Evolutionary conservation across 2,113 vertebrate genomes (phyloP).

Genomic region (Indicator maculatus): DNA sequence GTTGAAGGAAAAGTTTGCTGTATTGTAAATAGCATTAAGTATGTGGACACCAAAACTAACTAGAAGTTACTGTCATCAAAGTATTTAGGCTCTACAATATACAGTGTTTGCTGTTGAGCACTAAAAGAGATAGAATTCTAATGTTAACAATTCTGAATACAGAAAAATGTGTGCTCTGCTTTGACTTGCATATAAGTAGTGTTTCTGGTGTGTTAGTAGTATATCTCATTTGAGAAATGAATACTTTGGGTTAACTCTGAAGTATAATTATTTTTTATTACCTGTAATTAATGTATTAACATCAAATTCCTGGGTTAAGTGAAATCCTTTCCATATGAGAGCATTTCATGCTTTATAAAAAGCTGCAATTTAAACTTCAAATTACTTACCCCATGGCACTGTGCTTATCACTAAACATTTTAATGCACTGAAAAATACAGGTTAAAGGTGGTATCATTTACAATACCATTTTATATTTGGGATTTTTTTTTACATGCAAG

Average conservation of each 20-base stretch:
- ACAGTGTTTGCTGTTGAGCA: constrained; percentile 52
- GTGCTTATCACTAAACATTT: constrained; percentile 55
- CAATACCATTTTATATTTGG: constrained; percentile 63
- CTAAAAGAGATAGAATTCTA: constrained; percentile 46
- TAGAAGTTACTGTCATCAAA: constrained; percentile 57
- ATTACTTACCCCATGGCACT: constrained; percentile 52
- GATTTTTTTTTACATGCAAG: constrained; percentile 56
- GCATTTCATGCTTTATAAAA: constrained; percentile 41
- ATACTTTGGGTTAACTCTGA: constrained; percentile 43
- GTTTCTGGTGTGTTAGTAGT: constrained; percentile 41
- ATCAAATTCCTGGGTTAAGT: constrained; percentile 57
- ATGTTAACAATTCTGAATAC: constrained; percentile 51
- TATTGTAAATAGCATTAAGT: constrained; percentile 63
- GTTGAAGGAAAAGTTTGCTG: constrained; percentile 51
- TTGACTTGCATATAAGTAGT: constrained; percentile 48
- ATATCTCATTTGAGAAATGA: constrained; percentile 41
- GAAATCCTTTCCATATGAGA: constrained; percentile 40
- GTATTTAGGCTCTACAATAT: constrained; percentile 45
- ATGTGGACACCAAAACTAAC: constrained; percentile 60
- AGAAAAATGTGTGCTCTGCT: constrained; percentile 48
- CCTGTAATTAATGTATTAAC: constrained; percentile 43
- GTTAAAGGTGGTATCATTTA: constrained; percentile 39
- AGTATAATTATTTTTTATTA: constrained; percentile 44
- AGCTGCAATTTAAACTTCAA: constrained; percentile 22
- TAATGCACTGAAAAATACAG: constrained; percentile 60